phyloP scores from a whole-genome alignment of 2,113 vertebrate species.

The Cyanistes caeruleus region DNA sequence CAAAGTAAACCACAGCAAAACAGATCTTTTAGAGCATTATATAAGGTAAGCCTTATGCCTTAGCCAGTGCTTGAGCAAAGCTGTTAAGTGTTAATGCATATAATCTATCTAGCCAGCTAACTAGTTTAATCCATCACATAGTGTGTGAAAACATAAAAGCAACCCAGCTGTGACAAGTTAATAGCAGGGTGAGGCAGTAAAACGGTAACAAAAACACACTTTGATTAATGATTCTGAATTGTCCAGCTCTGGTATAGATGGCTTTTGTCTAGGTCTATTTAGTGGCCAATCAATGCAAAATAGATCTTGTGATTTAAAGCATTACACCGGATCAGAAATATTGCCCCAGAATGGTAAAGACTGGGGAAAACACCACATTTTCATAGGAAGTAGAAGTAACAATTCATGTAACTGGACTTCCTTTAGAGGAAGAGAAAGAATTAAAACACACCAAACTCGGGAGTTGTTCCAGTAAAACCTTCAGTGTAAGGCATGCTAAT shows the following conservation, averaged over 20 bases:
- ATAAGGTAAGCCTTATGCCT: conserved; percentile 55
- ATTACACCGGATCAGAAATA: conserved; percentile 20
- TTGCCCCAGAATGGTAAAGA: neutral
- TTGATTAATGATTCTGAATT: conserved; percentile 71
- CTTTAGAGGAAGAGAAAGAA: neutral
- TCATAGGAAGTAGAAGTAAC: neutral
- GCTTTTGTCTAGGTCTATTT: conserved; percentile 68
- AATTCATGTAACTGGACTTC: neutral
- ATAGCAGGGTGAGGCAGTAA: conserved; percentile 70
- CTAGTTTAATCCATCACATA: conserved; percentile 78
- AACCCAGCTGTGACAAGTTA: conserved; percentile 75
- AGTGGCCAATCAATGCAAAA: conserved; percentile 72
- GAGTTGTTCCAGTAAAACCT: neutral
- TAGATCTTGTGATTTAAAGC: conserved; percentile 63
- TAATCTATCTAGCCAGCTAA: conserved; percentile 78
- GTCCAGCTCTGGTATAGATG: conserved; percentile 53
- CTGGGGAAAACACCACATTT: conserved; percentile 7
- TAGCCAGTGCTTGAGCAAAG: conserved; percentile 58
- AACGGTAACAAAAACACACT: conserved; percentile 62
- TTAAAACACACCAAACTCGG: neutral
- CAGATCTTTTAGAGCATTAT: conserved; percentile 50
- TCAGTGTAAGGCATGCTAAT: neutral
- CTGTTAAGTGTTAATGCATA: conserved; percentile 71
- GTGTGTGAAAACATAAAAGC: conserved; percentile 71
- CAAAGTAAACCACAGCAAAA: conserved; percentile 17